These are phyloP conservation scores for Ginglymostoma cirratum DNA, from an alignment of 2,113 vertebrate genomes.

Conservation along the genomic window DNA sequence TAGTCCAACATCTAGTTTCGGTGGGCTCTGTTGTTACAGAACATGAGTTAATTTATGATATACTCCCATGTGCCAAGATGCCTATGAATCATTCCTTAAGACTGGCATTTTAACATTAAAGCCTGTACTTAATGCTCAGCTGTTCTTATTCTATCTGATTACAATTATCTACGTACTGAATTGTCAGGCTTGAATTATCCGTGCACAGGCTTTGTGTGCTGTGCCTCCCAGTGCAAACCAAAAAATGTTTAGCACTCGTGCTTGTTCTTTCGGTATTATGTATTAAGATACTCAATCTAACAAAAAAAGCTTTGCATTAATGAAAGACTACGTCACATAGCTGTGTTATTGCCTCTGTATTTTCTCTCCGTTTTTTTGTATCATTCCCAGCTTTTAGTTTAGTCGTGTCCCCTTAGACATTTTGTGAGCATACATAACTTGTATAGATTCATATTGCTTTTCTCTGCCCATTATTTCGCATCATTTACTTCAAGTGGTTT, in stretches of 20 bases:
- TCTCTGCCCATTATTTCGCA: neutral
- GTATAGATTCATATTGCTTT: neutral
- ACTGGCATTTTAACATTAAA: slow-evolving; percentile 3
- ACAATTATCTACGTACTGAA: slow-evolving; percentile 3
- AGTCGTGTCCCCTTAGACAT: neutral
- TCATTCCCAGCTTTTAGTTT: neutral
- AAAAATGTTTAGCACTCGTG: neutral
- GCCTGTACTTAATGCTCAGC: slow-evolving; percentile 16
- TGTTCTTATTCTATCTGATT: slow-evolving; percentile 34
- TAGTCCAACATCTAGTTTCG: neutral
- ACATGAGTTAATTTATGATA: slow-evolving; percentile 2
- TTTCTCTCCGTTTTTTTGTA: neutral
- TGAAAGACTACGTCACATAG: neutral
- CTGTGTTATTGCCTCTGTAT: neutral
- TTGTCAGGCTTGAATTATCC: slow-evolving; percentile 30
- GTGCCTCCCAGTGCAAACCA: neutral
- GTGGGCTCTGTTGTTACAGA: neutral
- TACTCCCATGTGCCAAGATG: slow-evolving; percentile 22
- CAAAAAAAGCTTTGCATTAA: neutral
- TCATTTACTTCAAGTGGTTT: neutral
- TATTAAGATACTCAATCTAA: neutral
- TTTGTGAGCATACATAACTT: neutral
- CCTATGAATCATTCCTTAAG: neutral
- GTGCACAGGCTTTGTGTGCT: neutral
- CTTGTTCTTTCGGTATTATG: neutral